Evolutionary conservation across 1,140 invertebrate species (phyloP).

Genomic region (Sitodiplosis mosellana): DNA sequence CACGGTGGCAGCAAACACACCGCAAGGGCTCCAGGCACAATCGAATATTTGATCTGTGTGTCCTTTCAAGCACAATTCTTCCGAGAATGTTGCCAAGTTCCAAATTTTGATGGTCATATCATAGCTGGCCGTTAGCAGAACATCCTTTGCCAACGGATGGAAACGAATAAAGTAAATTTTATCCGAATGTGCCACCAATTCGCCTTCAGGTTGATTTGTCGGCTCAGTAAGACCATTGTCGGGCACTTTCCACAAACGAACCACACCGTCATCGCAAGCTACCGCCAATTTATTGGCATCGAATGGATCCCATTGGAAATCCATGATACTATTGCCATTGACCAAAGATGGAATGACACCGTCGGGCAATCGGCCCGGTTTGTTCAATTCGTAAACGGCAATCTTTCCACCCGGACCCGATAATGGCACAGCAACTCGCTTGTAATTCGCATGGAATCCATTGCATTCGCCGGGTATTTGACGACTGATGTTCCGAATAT

Average conservation of each 20-base stretch:
- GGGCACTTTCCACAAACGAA: constrained; percentile 69
- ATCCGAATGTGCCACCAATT: constrained; percentile 63
- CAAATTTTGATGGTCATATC: constrained; percentile 79
- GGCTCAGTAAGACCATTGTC: constrained; percentile 33
- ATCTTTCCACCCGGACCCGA: constrained; percentile 78
- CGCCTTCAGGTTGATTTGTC: constrained; percentile 35
- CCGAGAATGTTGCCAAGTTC: constrained; percentile 39
- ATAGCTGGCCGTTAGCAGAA: constrained; percentile 71
- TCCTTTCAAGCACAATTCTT: constrained; percentile 27
- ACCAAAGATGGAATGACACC: constrained; percentile 65
- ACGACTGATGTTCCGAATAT: constrained; percentile 73
- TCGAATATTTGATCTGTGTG: constrained; percentile 77
- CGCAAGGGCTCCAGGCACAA: constrained; percentile 79
- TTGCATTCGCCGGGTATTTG: constrained; percentile 88
- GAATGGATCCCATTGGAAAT: constrained; percentile 90
- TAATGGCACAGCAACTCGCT: constrained; percentile 69
- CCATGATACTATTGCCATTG: constrained; percentile 71
- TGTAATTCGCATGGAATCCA: constrained; percentile 77
- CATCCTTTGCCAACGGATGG: constrained; percentile 70
- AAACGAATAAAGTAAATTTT: constrained; percentile 84
- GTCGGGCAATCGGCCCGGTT: constrained; percentile 54
- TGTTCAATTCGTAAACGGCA: constrained; percentile 66
- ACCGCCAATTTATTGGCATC: constrained; percentile 59
- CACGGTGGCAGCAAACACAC: constrained; percentile 62
- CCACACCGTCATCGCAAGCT: constrained; percentile 77